Base-by-base conservation (phyloP, 2,888 invertebrate genomes). In the Athalia rosae region DNA sequence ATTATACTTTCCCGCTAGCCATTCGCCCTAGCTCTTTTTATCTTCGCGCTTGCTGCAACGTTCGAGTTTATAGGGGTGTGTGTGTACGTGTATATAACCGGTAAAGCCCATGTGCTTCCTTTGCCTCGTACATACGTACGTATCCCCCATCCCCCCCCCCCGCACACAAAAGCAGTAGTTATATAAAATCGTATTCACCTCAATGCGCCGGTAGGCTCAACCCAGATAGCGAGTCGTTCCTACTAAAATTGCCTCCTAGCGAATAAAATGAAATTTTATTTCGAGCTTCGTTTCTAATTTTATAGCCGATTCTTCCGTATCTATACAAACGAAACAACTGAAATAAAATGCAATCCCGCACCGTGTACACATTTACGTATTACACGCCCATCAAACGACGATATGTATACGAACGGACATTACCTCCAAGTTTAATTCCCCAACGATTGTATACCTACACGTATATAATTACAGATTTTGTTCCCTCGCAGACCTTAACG, bases 251-350 rank as follows among this genome's bases (percentile, higher is more conserved):
- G 84, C 86, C 81, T 79, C 64, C 63, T 79, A 74, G 82, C 79
- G 80, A 80, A 85, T 87, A 86, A 87, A 87, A 89, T 88, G 86
- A 88, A 88, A 88, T 88, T 88, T 88, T 85, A 89, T 84, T 80
- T 83, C 81, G 84, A 83, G 82, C 83, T 83, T 82, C 80, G 77
- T 50, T 80, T 82, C 82, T 87, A 87, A 88, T 87, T 88, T 87
- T 84, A 87, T 85, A 79, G 84, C 77, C 82, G 15, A 59, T 61
- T 58, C 76, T 73, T 50, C 59, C 28, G n/a, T 83, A 80, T 78
- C 78, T 76, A 78, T 81, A 79, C 76, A 81, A 77, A 77, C 76
- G 78, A 79, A 64, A 64, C 80, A 78, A 79, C 81, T 81, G 80
- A 53, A 77, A 67, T 81, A 58, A 76, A 84, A 84, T 83, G 81